Conservation (phyloP, 2,113 vertebrate species). For the Urocynchramus pylzowi region DNA sequence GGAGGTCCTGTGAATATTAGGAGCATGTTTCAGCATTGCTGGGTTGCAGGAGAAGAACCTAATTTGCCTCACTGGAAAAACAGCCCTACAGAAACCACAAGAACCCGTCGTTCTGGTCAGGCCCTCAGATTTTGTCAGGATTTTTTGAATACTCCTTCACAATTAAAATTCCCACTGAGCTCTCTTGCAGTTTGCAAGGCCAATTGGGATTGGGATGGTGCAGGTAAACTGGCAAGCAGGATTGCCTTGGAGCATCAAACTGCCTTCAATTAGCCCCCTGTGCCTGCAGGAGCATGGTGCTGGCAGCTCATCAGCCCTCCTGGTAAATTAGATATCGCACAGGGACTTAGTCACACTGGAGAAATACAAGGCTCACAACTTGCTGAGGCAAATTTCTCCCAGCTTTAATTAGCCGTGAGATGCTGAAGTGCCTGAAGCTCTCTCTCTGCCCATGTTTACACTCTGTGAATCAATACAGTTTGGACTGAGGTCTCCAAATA, state of each 20-base stretch:
- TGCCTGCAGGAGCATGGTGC: background rate
- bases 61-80: background rate
- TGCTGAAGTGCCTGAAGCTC: background rate
- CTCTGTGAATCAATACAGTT: background rate
- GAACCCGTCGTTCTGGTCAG: background rate
- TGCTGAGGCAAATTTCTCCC: constrained; percentile 43
- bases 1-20: background rate
- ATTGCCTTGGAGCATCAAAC: background rate
- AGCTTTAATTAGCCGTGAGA: constrained; percentile 10
- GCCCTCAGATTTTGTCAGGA: background rate
- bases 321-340: background rate
- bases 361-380: constrained; percentile 18
- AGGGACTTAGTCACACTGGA: background rate
- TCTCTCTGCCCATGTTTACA: background rate
- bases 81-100: background rate
- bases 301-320: constrained; percentile 23
- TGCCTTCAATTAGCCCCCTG: background rate
- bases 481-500: constrained; percentile 18
- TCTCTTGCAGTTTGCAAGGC: background rate
- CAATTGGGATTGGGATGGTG: background rate
- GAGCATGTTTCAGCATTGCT: background rate
- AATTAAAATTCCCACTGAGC: background rate
- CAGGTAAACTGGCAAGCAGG: background rate
- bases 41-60: background rate
- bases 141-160: background rate